phyloP scores from a whole-genome alignment of 1,140 invertebrate genomes.

The Globodera ellingtonae region DNA sequence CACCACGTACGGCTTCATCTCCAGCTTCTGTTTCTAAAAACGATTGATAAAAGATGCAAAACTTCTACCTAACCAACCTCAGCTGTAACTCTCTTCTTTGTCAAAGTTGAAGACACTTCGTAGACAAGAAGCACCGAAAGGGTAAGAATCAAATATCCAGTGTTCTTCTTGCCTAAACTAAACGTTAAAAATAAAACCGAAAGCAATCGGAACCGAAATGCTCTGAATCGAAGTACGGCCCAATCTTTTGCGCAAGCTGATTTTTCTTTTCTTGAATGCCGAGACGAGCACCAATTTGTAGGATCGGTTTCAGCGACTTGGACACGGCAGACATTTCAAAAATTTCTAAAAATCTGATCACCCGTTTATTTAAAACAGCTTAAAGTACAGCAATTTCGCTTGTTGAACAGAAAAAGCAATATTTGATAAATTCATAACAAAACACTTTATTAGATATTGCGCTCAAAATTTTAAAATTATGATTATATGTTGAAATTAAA shows the following conservation, averaged over 20 bases:
- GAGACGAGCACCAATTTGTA: constrained; percentile 13
- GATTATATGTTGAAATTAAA: too few species aligned
- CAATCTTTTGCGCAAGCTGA: constrained; percentile 23
- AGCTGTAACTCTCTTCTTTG: background rate
- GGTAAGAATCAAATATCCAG: background rate
- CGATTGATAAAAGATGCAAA: background rate
- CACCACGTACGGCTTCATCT: constrained; percentile 42
- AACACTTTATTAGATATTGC: too few species aligned
- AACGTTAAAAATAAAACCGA: background rate
- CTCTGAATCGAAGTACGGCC: background rate
- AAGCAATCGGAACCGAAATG: background rate
- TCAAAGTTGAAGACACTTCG: background rate
- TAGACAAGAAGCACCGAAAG: background rate
- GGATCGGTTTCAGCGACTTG: background rate
- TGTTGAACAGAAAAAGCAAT: too few species aligned
- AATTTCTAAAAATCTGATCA: too few species aligned
- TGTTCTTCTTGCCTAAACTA: constrained; percentile 1
- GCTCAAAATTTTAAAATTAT: too few species aligned
- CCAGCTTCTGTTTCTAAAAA: constrained; percentile 31
- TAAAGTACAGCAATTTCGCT: too few species aligned
- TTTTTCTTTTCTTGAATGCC: background rate
- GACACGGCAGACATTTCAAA: background rate
- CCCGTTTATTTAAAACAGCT: too few species aligned
- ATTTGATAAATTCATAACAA: too few species aligned
- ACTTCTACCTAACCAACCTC: background rate